Conservation (phyloP, 2,888 invertebrate species). For the Drosophila robusta region DNA sequence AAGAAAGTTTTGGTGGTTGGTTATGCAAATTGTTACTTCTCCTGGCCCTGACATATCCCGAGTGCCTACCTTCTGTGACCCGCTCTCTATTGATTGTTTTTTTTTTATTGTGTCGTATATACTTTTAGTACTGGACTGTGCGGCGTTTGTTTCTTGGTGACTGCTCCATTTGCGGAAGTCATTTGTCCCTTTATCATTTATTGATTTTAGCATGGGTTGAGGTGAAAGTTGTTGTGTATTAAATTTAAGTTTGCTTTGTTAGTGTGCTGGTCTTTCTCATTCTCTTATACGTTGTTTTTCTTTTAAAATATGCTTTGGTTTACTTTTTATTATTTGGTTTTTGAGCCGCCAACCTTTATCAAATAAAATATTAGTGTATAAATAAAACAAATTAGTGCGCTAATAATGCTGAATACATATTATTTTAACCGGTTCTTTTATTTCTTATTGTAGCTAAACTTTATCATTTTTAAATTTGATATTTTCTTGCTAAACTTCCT, state of each 20-base stretch:
- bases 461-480: not conserved
- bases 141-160: slow-evolving; percentile 10
- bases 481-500: not conserved
- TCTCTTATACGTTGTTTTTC: not conserved
- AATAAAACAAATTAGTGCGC: not conserved
- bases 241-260: not conserved
- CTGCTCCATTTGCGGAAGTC: slow-evolving; percentile 41
- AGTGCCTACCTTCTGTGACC: slow-evolving; percentile 1
- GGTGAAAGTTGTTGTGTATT: slow-evolving; percentile 16
- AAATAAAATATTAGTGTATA: too few species aligned
- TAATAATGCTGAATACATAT: not conserved
- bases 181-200: slow-evolving; percentile 35
- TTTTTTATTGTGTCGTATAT: not conserved
- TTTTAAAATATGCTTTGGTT: not conserved
- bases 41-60: slow-evolving; percentile 18
- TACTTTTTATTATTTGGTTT: too few species aligned
- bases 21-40: slow-evolving; percentile 30
- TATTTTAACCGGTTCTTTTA: not conserved
- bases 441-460: too few species aligned
- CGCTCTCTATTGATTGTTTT: slow-evolving; percentile 36
- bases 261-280: not conserved
- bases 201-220: slow-evolving; percentile 35
- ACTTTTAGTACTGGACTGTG: slow-evolving; percentile 18
- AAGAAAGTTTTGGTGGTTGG: slow-evolving; percentile 27
- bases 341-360: too few species aligned